Percentiles rank a stretch among this genome's conserved stretches.
Evolutionary conservation across 2,888 invertebrate genomes (phyloP).

Genomic region (Cephus sareptanus): DNA sequence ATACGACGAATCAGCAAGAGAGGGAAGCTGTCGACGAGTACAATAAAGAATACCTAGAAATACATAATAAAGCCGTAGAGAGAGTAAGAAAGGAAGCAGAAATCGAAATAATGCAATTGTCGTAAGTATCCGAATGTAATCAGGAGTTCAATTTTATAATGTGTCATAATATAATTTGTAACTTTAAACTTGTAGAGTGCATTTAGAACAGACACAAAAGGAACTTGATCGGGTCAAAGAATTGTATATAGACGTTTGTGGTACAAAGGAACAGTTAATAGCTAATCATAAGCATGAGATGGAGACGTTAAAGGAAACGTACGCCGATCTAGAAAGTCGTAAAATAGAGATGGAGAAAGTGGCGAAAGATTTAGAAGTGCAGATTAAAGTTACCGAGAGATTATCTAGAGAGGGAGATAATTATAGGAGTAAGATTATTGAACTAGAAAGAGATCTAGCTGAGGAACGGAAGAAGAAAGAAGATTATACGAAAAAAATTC

Average conservation of each 20-base stretch:
- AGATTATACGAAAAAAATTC: conserved; percentile 53
- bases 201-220: conserved; percentile 60
- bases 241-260: conserved; percentile 70
- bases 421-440: conserved; percentile 47
- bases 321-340: conserved; percentile 42
- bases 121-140: conserved; percentile 40
- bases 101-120: conserved; percentile 55
- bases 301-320: conserved; percentile 65
- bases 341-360: conserved; percentile 47
- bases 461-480: conserved; percentile 50
- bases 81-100: conserved; percentile 55
- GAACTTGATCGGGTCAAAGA: conserved; percentile 57
- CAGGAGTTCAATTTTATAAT: neutral
- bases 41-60: conserved; percentile 59
- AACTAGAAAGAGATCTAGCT: conserved; percentile 54
- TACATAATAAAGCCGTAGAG: conserved; percentile 59
- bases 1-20: conserved; percentile 45
- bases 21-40: conserved; percentile 48
- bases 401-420: conserved; percentile 50
- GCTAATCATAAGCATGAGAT: conserved; percentile 71
- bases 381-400: conserved; percentile 46
- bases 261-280: conserved; percentile 71
- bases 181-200: conserved; percentile 38
- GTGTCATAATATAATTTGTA: neutral
- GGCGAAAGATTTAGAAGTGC: conserved; percentile 47